Evolutionary conservation across 1,140 invertebrate species (phyloP).

Genomic region (Pseudomyrmex flavicornis): DNA sequence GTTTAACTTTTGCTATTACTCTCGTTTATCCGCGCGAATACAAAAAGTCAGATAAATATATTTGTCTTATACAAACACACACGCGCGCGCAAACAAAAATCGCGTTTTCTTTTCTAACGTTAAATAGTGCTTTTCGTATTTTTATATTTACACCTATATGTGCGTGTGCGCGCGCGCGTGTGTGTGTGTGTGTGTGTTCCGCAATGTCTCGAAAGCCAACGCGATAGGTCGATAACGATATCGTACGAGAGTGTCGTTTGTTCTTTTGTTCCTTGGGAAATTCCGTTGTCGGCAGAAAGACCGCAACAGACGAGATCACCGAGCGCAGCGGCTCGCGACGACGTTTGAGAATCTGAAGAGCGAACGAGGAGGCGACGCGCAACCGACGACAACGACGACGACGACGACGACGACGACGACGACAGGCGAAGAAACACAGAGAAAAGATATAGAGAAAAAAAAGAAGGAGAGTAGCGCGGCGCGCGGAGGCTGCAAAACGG

Average conservation of each 20-base stretch:
- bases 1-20: conserved; percentile 10
- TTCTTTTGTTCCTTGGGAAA: conserved; percentile 34
- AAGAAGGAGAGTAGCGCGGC: background rate
- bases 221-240: conserved; percentile 7
- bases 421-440: conserved; percentile 30
- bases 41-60: too few relatives aligned
- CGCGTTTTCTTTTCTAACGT: background rate
- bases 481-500: conserved; percentile 58
- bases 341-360: conserved; percentile 27
- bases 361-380: conserved; percentile 23
- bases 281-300: conserved; percentile 18
- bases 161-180: too few relatives aligned
- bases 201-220: background rate
- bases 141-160: background rate
- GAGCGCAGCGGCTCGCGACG: conserved; percentile 20
- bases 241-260: background rate
- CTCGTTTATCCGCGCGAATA: conserved; percentile 47
- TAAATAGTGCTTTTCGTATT: background rate
- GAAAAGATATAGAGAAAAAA: conserved; percentile 12
- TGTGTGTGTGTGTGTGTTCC: too few relatives aligned
- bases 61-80: too few relatives aligned
- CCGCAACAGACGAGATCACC: conserved; percentile 39
- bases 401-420: background rate
- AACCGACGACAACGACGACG: background rate
- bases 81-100: background rate